phyloP scores from a whole-genome alignment of 2,888 invertebrate species.

The Embidobia sp. region DNA sequence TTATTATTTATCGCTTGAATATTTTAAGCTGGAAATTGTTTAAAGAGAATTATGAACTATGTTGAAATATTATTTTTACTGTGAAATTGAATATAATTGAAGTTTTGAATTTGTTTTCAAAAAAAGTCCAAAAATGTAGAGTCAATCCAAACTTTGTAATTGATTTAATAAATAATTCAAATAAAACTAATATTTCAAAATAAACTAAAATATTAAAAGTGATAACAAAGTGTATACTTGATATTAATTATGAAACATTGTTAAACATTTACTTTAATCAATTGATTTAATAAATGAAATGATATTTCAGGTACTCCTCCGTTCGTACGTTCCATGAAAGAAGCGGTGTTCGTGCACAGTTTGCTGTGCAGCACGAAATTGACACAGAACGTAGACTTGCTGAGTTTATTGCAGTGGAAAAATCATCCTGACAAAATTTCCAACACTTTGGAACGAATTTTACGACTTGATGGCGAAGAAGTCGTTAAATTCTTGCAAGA shows the following conservation, averaged over 20 bases:
- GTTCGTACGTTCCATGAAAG: constrained; percentile 92
- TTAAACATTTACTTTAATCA: background rate
- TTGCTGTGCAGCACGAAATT: constrained; percentile 97
- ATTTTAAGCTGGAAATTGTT: too few species aligned
- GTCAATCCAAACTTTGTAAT: too few species aligned
- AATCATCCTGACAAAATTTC: constrained; percentile 93
- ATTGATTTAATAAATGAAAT: background rate
- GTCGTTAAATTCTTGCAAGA: constrained; percentile 97
- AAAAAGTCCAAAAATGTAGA: too few species aligned
- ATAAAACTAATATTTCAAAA: too few species aligned
- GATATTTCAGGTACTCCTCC: constrained; percentile 70
- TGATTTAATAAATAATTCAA: too few species aligned
- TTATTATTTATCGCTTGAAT: too few species aligned
- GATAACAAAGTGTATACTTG: too few species aligned
- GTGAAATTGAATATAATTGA: too few species aligned
- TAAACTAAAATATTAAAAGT: too few species aligned
- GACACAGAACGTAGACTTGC: constrained; percentile 95
- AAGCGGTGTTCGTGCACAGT: constrained; percentile 91
- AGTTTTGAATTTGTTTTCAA: too few species aligned
- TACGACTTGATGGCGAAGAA: constrained; percentile 92
- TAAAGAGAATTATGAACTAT: too few species aligned
- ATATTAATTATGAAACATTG: constrained; percentile 6
- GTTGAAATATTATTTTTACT: too few species aligned
- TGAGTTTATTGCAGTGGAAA: constrained; percentile 95
- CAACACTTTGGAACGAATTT: constrained; percentile 91